A percentile compares a stretch with the other conserved stretches of the same genome.
These are phyloP conservation scores for Psilanteris sp. DNA, from an alignment of 1,140 invertebrate species.

Conservation along the genomic window DNA sequence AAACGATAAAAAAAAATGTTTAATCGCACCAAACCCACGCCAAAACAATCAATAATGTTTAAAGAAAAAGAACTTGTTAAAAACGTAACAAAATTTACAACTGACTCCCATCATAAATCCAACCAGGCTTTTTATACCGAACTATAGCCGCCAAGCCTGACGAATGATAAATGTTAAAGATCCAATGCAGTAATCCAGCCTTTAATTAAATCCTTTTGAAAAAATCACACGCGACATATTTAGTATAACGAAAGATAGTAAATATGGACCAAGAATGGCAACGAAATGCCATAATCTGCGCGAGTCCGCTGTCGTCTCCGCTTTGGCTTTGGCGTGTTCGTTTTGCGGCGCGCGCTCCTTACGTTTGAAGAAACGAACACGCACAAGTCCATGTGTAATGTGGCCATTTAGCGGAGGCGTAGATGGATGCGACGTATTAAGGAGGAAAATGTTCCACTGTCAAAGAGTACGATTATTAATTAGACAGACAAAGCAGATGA, in stretches of 20 bases:
- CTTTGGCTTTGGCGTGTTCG: neutral
- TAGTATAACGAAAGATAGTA: conserved; percentile 59
- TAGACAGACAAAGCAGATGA: conserved; percentile 58
- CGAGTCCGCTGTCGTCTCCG: conserved; percentile 6
- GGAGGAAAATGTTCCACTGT: conserved; percentile 52
- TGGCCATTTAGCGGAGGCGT: conserved; percentile 52
- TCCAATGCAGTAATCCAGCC: conserved; percentile 44
- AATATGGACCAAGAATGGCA: conserved; percentile 47
- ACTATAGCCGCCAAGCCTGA: neutral
- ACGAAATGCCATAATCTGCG: conserved; percentile 40
- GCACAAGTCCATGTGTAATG: conserved; percentile 21
- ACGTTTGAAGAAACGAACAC: conserved; percentile 34
- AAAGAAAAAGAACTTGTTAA: too few relatives aligned
- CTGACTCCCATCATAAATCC: conserved; percentile 51
- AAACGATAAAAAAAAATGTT: too few relatives aligned
- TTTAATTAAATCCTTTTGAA: conserved; percentile 56
- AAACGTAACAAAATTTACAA: too few relatives aligned
- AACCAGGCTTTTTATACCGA: conserved; percentile 1
- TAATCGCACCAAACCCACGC: too few relatives aligned
- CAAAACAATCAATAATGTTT: too few relatives aligned
- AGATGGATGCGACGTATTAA: conserved; percentile 63
- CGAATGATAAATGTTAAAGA: conserved; percentile 36
- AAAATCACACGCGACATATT: conserved; percentile 47
- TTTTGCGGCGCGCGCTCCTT: conserved; percentile 16
- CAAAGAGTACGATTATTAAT: conserved; percentile 66